A percentile compares a stretch with the other conserved stretches of the same genome.
phyloP scores from a whole-genome alignment of 2,888 invertebrate species.

The Apocheima hispidaria region DNA sequence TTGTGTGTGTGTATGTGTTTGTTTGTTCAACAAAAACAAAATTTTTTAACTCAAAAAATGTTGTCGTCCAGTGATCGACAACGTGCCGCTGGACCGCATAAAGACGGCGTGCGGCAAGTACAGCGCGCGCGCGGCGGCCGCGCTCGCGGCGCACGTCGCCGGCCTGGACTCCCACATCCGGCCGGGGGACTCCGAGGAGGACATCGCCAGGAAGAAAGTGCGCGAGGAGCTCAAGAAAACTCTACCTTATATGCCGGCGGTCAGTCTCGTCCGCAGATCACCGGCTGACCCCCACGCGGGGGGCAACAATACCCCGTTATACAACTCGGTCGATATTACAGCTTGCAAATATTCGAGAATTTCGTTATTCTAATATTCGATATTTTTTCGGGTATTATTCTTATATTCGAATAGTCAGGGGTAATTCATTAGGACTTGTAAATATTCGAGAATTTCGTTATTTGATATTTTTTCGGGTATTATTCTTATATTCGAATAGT shows the following conservation, averaged over 20 bases:
- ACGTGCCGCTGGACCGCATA: constrained; percentile 52
- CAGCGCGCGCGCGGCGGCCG: constrained; percentile 51
- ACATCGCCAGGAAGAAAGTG: constrained; percentile 60
- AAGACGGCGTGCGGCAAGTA: constrained; percentile 52
- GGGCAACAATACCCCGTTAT: too few relatives aligned
- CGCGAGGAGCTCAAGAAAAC: constrained; percentile 63
- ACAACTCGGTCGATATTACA: too few relatives aligned
- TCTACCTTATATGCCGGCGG: constrained; percentile 48
- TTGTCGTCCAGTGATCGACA: constrained; percentile 52
- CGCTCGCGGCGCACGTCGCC: constrained; percentile 55
- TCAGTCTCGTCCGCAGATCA: constrained; percentile 21
- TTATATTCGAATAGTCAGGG: too few relatives aligned
- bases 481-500: too few relatives aligned
- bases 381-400: too few relatives aligned
- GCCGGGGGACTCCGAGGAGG: constrained; percentile 50
- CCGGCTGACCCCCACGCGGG: too few relatives aligned
- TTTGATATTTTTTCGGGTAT: too few relatives aligned
- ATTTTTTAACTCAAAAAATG: background rate
- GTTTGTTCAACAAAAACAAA: background rate
- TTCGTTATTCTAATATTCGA: too few relatives aligned
- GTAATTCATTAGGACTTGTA: too few relatives aligned
- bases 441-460: too few relatives aligned
- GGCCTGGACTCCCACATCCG: constrained; percentile 40
- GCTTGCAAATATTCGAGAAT: too few relatives aligned
- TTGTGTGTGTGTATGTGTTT: background rate